Evolutionary conservation across 2,113 vertebrate genomes (phyloP).

Genomic region (Corythoichthys haematopterus): DNA sequence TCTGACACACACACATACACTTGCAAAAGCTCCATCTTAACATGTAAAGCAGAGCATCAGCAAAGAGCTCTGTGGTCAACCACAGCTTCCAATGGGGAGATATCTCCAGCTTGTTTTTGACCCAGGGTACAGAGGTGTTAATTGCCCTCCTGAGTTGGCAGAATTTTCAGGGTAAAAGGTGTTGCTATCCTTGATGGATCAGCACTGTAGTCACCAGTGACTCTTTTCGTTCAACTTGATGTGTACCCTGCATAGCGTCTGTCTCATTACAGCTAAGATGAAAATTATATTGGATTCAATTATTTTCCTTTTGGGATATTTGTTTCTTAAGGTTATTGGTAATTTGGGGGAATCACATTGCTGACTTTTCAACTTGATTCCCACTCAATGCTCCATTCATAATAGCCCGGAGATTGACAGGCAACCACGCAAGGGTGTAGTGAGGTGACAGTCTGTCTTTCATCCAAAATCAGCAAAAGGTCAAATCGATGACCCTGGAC

Average conservation of each 20-base stretch:
- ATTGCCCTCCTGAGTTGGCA: slow-evolving; percentile 87
- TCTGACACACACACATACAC: slow-evolving; percentile 15
- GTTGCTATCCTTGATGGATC: slow-evolving; percentile 89
- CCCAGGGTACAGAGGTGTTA: slow-evolving; percentile 79
- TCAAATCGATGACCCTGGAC: not conserved
- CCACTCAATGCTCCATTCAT: not conserved
- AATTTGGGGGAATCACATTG: not conserved
- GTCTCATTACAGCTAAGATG: slow-evolving; percentile 75
- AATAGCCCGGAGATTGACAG: not conserved
- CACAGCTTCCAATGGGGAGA: slow-evolving; percentile 72
- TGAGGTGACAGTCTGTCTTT: not conserved
- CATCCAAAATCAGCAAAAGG: not conserved
- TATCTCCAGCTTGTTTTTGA: slow-evolving; percentile 78
- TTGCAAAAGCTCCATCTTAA: slow-evolving; percentile 17
- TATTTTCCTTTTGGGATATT: not conserved
- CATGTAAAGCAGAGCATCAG: slow-evolving; percentile 54
- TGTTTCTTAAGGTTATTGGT: not conserved
- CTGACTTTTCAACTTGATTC: not conserved
- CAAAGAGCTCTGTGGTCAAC: slow-evolving; percentile 59
- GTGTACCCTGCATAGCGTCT: slow-evolving; percentile 78
- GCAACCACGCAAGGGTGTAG: not conserved
- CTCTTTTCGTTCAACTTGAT: slow-evolving; percentile 76
- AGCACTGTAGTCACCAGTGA: slow-evolving; percentile 84
- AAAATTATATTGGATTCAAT: not conserved
- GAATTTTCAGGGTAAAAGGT: slow-evolving; percentile 78